Percentiles rank a stretch among this genome's conserved stretches.
phyloP scores from a whole-genome alignment of 2,113 vertebrate genomes.

The Trichechus manatus region DNA sequence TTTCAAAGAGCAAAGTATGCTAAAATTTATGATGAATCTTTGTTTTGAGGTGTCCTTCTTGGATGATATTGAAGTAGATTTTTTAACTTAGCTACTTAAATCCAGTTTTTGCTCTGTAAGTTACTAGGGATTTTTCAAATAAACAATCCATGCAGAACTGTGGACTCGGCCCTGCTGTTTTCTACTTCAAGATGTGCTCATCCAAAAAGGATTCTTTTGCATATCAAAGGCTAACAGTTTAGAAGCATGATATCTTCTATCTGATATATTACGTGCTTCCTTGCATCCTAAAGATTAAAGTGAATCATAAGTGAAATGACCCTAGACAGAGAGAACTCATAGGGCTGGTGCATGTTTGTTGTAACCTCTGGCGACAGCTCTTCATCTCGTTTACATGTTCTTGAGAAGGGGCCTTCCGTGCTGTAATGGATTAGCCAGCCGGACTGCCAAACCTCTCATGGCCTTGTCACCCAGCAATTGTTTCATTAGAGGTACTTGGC shows the following conservation, averaged over 20 bases:
- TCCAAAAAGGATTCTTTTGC: neutral
- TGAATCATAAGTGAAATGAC: neutral
- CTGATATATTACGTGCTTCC: neutral
- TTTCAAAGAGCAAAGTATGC: slow-evolving; percentile 22
- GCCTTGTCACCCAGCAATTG: neutral
- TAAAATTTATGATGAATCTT: neutral
- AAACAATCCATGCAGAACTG: neutral
- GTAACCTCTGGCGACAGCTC: neutral
- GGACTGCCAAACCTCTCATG: neutral
- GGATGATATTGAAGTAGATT: slow-evolving; percentile 3
- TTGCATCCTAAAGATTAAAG: neutral
- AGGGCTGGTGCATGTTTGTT: neutral
- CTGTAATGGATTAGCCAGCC: neutral
- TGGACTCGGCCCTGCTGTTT: neutral
- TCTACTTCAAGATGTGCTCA: neutral
- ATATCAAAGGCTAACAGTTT: neutral
- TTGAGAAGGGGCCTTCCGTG: neutral
- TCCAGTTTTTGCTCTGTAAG: slow-evolving; percentile 25
- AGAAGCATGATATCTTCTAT: neutral
- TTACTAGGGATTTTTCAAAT: neutral
- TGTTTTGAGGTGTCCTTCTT: slow-evolving; percentile 6
- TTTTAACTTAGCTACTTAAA: slow-evolving; percentile 29
- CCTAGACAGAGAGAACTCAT: neutral
- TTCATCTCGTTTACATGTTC: slow-evolving; percentile 23
- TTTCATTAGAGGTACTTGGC: neutral